Conservation (phyloP, 2,888 invertebrate genomes). For the Strigamia crassipes region DNA sequence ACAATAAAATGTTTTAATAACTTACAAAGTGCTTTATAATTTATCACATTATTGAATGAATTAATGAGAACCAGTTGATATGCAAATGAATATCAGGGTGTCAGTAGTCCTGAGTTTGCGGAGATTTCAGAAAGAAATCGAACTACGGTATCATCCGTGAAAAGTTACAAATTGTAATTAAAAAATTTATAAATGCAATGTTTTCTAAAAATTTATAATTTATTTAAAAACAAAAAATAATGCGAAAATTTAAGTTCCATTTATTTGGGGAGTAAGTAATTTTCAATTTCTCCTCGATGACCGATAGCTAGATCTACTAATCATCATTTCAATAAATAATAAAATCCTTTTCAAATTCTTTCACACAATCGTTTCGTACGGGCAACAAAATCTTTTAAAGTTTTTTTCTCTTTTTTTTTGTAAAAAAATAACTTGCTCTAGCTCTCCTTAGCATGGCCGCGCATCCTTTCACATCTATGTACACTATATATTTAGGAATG, state of each 20-base stretch:
- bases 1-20: constrained; percentile 19
- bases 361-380: not conserved
- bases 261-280: not conserved
- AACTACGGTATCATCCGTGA: not conserved
- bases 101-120: not conserved
- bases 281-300: not conserved
- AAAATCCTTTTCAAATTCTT: not conserved
- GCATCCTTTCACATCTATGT: not conserved
- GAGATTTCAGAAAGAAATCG: not conserved
- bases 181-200: not conserved
- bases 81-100: not conserved
- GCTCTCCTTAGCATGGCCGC: not conserved
- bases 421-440: constrained; percentile 27
- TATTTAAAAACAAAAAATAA: not conserved
- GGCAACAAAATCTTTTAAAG: not conserved
- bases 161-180: not conserved
- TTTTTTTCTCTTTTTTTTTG: not conserved
- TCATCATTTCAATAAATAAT: not conserved
- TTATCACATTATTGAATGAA: not conserved
- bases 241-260: not conserved
- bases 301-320: not conserved
- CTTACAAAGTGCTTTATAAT: constrained; percentile 11
- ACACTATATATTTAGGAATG: constrained; percentile 22
- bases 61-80: constrained; percentile 6
- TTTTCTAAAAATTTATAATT: not conserved